These are phyloP conservation scores for Lycocorax pyrrhopterus DNA, from an alignment of 2,113 vertebrate species.

Conservation along the genomic window DNA sequence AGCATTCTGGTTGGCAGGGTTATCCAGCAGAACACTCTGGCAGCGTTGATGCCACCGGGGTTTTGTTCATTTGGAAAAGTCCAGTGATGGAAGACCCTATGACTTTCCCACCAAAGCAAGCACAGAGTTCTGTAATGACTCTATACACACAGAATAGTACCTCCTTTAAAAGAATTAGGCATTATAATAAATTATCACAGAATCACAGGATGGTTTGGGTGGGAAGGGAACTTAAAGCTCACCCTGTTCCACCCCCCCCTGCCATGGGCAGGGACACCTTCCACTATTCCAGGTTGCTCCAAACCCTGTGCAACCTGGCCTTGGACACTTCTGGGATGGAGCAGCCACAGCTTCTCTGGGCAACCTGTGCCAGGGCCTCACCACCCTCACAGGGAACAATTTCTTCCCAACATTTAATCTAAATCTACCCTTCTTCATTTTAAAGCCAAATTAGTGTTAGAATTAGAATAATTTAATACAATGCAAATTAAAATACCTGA, in stretches of 20 bases:
- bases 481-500: background rate
- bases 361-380: fast-evolving
- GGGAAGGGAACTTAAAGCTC: background rate
- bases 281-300: fast-evolving
- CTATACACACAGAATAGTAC: background rate
- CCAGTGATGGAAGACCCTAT: background rate
- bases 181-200: background rate
- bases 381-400: background rate
- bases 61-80: background rate
- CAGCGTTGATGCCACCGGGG: background rate
- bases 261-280: background rate
- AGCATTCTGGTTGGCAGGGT: fast-evolving
- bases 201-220: background rate
- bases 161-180: background rate
- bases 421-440: background rate
- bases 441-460: background rate
- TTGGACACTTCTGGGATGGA: background rate
- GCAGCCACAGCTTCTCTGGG: background rate
- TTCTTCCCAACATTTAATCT: background rate
- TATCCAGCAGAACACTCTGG: background rate
- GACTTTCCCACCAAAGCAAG: background rate
- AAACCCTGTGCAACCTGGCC: fast-evolving
- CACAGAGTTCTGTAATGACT: background rate
- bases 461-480: background rate
- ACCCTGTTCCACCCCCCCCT: background rate